Evolutionary conservation across 2,113 vertebrate genomes (phyloP), one percentile per base, ranked within the genome.

Genomic region (Sardina pilchardus): DNA sequence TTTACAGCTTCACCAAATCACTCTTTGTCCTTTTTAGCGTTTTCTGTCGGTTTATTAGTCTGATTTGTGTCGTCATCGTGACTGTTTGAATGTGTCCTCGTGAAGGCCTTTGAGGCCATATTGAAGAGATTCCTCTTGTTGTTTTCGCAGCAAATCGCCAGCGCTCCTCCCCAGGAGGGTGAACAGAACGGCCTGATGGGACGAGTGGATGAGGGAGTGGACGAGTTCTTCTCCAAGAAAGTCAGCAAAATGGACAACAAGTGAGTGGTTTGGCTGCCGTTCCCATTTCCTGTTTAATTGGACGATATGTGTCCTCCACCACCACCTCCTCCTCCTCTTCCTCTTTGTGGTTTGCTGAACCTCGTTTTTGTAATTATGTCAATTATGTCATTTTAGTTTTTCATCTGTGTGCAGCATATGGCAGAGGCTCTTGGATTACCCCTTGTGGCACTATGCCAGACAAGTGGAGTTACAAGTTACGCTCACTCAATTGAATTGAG

Each of bases 151-250:
- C 93, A 97, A 95, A 93, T 96, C 81, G 96, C 90, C 88, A 94
- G 92, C 59, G 88, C 94, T 85, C 90, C 93, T 24, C 91, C 96
- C 82, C 96, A 96, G 43, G 98, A 99, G 10, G 97, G 97, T 8
- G 98, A 98, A 82, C 97, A 98, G 93, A 99, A 99, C 1, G 97
- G 98, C 86, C 96, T 99, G 39, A 97, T 97, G 96, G 96, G 96
- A 85, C 96, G 98, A 90, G 97, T 99, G 85, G 98, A 99, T 88
- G 98, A 99, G 93, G 98, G 98, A 0, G 97, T 99, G 36, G 98
- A 99, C 88, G 98, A 99, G 92, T 99, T 99, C 94, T 99, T 99
- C 92, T 97, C 97, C 44, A 99, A 97, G 93, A 99, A 97, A 92
- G 97, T 99, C 89, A 99, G 97, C 85, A 98, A 95, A 94, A 95